Percentiles rank a stretch among this genome's conserved stretches.
Conservation (phyloP, 2,113 vertebrate species). For the Notarius quadriscutis region DNA sequence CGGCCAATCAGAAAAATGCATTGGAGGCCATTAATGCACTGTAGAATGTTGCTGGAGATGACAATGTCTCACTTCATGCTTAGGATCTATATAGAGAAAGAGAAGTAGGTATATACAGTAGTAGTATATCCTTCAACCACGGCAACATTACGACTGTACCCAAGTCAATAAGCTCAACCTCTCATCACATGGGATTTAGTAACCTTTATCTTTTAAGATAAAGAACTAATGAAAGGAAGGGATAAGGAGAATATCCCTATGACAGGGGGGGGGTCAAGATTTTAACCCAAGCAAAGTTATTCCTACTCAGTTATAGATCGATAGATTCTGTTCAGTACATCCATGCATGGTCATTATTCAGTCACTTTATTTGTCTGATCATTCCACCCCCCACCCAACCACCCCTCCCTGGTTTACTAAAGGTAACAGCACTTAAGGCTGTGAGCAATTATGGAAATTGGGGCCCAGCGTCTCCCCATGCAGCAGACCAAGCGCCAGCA, state of each 20-base stretch:
- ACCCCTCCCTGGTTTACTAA: constrained; percentile 62
- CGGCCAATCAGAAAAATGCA: constrained; percentile 27
- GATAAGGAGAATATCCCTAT: neutral
- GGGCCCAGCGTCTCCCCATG: constrained; percentile 84
- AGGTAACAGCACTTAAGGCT: constrained; percentile 61
- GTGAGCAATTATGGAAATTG: constrained; percentile 92
- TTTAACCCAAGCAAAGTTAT: constrained; percentile 35
- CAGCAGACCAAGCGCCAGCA: constrained; percentile 80
- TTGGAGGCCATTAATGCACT: neutral
- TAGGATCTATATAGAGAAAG: neutral
- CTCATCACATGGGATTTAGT: neutral
- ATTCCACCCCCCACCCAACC: constrained; percentile 45
- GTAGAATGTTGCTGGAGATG: neutral
- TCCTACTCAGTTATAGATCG: constrained; percentile 40
- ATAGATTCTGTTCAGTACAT: constrained; percentile 35
- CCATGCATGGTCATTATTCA: constrained; percentile 42
- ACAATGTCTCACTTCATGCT: neutral
- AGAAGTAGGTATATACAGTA: neutral
- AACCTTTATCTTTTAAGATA: constrained; percentile 16
- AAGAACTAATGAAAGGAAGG: constrained; percentile 20
- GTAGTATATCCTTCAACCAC: neutral
- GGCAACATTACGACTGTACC: neutral
- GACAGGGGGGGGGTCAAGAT: neutral
- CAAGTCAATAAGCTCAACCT: neutral
- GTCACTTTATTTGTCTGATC: constrained; percentile 49